phyloP scores from a whole-genome alignment of 2,888 invertebrate species.

The Spodoptera exigua region DNA sequence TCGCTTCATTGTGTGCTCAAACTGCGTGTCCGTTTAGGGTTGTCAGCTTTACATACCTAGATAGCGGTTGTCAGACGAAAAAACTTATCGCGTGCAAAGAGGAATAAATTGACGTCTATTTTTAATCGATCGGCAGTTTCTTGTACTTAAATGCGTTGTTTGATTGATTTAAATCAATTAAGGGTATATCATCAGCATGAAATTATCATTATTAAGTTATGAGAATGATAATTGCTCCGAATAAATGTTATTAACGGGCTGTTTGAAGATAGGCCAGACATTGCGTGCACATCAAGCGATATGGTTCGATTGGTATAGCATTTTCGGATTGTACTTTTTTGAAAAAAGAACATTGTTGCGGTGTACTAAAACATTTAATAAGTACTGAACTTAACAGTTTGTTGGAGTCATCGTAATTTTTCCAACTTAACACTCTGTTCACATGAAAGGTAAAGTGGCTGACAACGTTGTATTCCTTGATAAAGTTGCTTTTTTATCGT shows the following conservation, averaged over 20 bases:
- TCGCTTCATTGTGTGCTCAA: constrained; percentile 73
- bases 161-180: constrained; percentile 14
- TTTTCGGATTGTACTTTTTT: constrained; percentile 34
- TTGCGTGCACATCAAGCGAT: constrained; percentile 29
- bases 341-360: constrained; percentile 22
- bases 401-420: constrained; percentile 37
- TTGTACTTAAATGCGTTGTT: constrained; percentile 15
- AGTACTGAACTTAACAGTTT: constrained; percentile 29
- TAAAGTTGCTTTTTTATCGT: constrained; percentile 21
- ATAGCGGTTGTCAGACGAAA: constrained; percentile 35
- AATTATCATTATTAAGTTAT: constrained; percentile 11
- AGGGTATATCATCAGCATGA: constrained; percentile 15
- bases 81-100: constrained; percentile 25
- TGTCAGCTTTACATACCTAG: constrained; percentile 51
- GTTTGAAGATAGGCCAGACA: constrained; percentile 9
- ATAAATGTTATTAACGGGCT: constrained; percentile 1
- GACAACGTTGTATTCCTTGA: constrained; percentile 24
- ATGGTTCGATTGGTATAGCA: constrained; percentile 35
- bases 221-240: constrained; percentile 13
- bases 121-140: constrained; percentile 14
- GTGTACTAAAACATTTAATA: too few species aligned
- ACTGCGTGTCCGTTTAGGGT: constrained; percentile 64
- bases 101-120: constrained; percentile 20
- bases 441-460: constrained; percentile 42
- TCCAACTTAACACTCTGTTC: constrained; percentile 28